Evolutionary conservation across 2,888 invertebrate genomes (phyloP), one percentile per base, ranked within the genome.

Genomic region (Myopa tessellatipennis): DNA sequence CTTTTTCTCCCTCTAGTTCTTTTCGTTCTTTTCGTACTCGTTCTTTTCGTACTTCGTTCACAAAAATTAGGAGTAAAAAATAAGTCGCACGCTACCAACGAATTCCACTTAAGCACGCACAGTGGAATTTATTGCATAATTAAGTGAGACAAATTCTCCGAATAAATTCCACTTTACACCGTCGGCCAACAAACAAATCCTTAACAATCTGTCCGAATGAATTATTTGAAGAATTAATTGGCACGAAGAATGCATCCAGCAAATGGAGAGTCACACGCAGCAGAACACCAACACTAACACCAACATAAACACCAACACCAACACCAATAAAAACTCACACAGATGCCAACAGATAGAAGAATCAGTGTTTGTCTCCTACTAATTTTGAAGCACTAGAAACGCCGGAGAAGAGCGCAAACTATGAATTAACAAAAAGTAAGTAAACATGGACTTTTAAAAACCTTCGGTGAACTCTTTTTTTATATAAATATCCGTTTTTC

Each of bases 161-260:
- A 45, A 73, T 65, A 65, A 65, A 74, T 74, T 63, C 18, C 45
- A 74, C 65, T 74, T 74, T 72, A 55, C 38, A 16, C 7, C 38
- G 40, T 16, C 16, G 10, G 34, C 55, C 16, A 40, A 40, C 67
- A 40, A 58, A 72, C 60, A 74, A 74, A 74, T 74, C 63, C 63
- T 63, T 38, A 55, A 18, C 61, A 63, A 74, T 74, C 63, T 74
- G 74, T 74, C 65, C 63, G 34, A 63, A 55, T 74, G 74, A 74
- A 74, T 74, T 74, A 74, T 50, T 65, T 65, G 14, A 63, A 52
- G 26, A 63, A 74, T 74, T 52, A 74, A 52, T 74, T 63, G 52
- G 34, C 36, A 7, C 16, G 40, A 65, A 65, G n/a, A 16, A 65
- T 52, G 65, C 74, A 74, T n/a, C n/a, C 72, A 58, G 58, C 45